Evolutionary conservation across 2,797 vertebrate species (phyloP), one percentile per base, ranked within the genome.

Genomic region (Coracias cyanogaster): DNA sequence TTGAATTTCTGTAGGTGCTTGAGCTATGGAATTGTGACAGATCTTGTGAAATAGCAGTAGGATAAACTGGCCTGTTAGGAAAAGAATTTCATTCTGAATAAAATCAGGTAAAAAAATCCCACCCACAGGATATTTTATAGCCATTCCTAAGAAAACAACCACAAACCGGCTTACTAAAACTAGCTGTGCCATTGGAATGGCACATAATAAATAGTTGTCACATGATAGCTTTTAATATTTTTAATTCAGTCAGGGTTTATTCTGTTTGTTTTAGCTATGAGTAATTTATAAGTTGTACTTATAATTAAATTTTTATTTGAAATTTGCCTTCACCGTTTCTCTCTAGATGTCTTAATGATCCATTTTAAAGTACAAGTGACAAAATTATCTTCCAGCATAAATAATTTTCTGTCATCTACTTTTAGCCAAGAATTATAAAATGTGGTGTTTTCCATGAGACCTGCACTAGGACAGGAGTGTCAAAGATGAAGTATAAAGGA

Each of bases 1-100:
- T 94, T 33, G 22, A 14, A 52, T 76, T 90, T 86, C 82, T 92
- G 91, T 90, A 86, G 61, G 76, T 74, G 15, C 17, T 82, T 77
- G 8, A 74, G 14, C 77, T 86, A 91, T 46, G 16, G 65, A 91
- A 16, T 90, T 77, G 45, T 2, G 3, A 54, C 5, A 58, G 37
- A 87, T 54, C 48, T 86, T 84, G 25, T 79, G 26, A 61, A 90
- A 60, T 64, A 9, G 4, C 8, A 67, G 19, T 33, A 70, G 51
- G 29, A 49, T 71, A 89, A 95, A 92, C 19, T 67, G 2, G 25
- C 4, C 18, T 43, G 13, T 71, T 77, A 71, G 11, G 28, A 43
- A 87, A 89, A 89, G 4, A 52, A 71, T 84, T 86, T 72, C 14
- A 12, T 61, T 62, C 7, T 37, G 12, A 86, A 66, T 65, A 67